phyloP scores from a whole-genome alignment of 2,797 vertebrate genomes.

The Rhinogobio ventralis region DNA sequence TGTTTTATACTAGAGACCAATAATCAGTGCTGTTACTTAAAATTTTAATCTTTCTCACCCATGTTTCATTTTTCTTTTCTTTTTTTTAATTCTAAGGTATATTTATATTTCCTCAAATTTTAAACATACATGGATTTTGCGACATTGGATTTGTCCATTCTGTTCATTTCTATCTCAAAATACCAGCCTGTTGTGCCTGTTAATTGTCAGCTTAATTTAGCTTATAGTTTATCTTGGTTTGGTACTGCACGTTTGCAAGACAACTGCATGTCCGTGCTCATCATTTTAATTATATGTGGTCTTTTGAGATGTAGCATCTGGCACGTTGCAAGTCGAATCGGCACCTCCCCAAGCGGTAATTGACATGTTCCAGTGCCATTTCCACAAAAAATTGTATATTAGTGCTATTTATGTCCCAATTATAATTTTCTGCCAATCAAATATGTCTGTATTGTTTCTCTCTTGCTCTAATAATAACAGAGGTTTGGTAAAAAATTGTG shows the following conservation, averaged over 20 bases:
- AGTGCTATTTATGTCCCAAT: slow-evolving; percentile 6
- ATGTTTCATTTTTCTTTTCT: too few species aligned
- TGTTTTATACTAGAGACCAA: not conserved
- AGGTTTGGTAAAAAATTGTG: not conserved
- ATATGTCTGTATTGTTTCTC: not conserved
- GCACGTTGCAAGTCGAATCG: slow-evolving; percentile 1
- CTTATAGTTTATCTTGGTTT: slow-evolving; percentile 1
- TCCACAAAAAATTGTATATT: not conserved
- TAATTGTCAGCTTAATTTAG: slow-evolving; percentile 15
- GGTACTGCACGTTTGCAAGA: not conserved
- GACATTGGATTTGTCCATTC: not conserved
- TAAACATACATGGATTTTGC: not conserved
- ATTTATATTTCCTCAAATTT: not conserved
- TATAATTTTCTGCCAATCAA: not conserved
- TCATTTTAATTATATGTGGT: slow-evolving; percentile 36
- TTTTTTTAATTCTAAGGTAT: not conserved
- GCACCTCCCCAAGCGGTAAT: slow-evolving; percentile 14
- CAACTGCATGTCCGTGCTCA: slow-evolving; percentile 1
- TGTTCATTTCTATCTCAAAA: not conserved
- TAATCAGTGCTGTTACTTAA: not conserved
- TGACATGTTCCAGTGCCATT: slow-evolving; percentile 14
- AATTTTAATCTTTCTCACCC: not conserved
- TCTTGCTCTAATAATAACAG: not conserved
- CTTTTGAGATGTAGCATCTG: slow-evolving; percentile 38
- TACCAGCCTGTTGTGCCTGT: not conserved